A percentile compares a stretch with the other conserved stretches of the same genome.
These are phyloP conservation scores for Rafetus swinhoei DNA, from an alignment of 2,113 vertebrate genomes.

Conservation along the genomic window DNA sequence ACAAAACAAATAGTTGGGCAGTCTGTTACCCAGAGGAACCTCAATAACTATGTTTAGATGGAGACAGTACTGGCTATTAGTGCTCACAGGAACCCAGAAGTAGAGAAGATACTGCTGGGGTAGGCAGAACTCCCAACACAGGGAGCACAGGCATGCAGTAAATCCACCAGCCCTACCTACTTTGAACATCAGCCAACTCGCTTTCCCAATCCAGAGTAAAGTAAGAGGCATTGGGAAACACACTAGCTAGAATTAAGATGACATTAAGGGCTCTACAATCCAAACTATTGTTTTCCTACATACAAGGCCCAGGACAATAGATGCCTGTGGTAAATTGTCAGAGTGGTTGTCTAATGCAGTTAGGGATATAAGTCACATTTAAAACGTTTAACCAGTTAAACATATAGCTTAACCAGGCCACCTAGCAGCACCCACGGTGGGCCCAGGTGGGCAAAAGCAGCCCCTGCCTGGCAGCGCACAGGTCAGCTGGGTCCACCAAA, in stretches of 20 bases:
- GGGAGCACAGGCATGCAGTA: not conserved
- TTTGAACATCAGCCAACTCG: not conserved
- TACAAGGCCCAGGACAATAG: not conserved
- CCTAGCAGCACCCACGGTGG: no score
- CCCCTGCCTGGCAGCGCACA: no score
- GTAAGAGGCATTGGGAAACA: not conserved
- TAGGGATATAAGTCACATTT: no score
- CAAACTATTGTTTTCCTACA: not conserved
- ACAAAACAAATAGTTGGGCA: not conserved
- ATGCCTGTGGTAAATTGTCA: not conserved
- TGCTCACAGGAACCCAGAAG: not conserved
- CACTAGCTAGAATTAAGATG: not conserved
- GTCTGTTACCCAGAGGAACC: not conserved
- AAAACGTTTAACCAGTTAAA: no score
- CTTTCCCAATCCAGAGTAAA: not conserved
- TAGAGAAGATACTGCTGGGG: not conserved
- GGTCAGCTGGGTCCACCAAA: no score
- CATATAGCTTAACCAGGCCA: no score
- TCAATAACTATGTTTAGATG: not conserved
- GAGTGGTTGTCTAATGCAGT: not conserved
- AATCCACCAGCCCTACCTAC: not conserved
- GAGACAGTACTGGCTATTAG: not conserved
- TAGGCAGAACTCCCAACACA: not conserved
- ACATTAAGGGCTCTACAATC: not conserved
- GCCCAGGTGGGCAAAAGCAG: no score